These are phyloP conservation scores for Aleadryas rufinucha DNA, from an alignment of 2,113 vertebrate species.

Conservation along the genomic window DNA sequence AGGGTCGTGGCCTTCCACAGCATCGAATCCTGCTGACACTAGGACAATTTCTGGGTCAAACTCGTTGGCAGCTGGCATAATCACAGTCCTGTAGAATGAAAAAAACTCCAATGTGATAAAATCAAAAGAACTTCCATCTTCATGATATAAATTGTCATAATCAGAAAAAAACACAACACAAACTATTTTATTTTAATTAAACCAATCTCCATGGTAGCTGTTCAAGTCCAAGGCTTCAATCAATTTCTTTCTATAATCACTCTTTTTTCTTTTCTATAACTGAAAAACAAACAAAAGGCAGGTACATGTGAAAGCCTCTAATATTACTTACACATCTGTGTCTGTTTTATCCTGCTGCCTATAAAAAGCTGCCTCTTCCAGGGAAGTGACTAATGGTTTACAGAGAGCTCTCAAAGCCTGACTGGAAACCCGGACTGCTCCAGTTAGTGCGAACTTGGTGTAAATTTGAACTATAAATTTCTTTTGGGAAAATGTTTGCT, in stretches of 20 bases:
- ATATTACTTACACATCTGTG: conserved; percentile 71
- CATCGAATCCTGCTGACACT: conserved; percentile 83
- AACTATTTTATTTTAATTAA: conserved; percentile 9
- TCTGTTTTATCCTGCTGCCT: conserved; percentile 70
- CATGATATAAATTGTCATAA: background rate
- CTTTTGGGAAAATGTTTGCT: conserved; percentile 75
- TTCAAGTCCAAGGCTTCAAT: background rate
- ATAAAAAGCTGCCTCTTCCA: conserved; percentile 73
- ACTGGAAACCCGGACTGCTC: conserved; percentile 70
- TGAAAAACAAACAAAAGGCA: conserved; percentile 39
- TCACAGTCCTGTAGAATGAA: conserved; percentile 71
- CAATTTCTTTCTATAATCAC: background rate
- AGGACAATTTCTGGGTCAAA: conserved; percentile 82
- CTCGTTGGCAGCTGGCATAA: conserved; percentile 79
- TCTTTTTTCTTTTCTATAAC: background rate
- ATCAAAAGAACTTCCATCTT: background rate
- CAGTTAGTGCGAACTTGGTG: conserved; percentile 76
- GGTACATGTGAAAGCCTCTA: conserved; percentile 65
- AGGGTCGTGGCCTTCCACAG: conserved; percentile 80
- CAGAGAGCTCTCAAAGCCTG: conserved; percentile 67
- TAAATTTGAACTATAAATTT: conserved; percentile 83
- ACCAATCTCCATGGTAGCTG: background rate
- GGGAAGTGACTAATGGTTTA: conserved; percentile 79
- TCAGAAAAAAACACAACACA: background rate
- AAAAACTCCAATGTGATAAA: conserved; percentile 14